Conservation (phyloP, 2,113 vertebrate species). For the Chascanopsetta lugubris region DNA sequence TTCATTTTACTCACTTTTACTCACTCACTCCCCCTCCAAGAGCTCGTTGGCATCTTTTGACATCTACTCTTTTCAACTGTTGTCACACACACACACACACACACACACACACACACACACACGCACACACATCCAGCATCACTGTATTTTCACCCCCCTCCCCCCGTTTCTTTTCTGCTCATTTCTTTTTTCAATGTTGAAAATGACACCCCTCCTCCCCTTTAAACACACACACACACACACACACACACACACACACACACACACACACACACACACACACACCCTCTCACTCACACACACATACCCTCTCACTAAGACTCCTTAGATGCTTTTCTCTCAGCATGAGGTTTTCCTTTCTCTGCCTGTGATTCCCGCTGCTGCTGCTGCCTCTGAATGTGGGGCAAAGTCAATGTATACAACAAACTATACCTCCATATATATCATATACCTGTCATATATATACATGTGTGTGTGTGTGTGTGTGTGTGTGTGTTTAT, state of each 20-base stretch:
- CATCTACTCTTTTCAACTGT: constrained; percentile 26
- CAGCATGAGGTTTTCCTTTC: constrained; percentile 57
- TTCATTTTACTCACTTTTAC: too few species aligned
- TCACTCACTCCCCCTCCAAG: constrained; percentile 31
- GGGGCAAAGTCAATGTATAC: constrained; percentile 39
- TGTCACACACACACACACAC: constrained; percentile 8
- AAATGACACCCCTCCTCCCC: constrained; percentile 27
- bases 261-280: constrained; percentile 13
- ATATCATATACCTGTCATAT: too few species aligned
- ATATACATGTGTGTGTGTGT: too few species aligned
- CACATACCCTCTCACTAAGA: constrained; percentile 16
- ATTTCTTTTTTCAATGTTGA: constrained; percentile 43
- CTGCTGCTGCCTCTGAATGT: constrained; percentile 32
- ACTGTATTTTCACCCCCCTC: constrained; percentile 23
- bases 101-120: too few species aligned
- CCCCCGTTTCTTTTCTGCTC: constrained; percentile 1
- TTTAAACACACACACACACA: constrained; percentile 8
- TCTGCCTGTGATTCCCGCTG: constrained; percentile 28
- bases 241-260: constrained; percentile 10
- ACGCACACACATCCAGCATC: too few species aligned
- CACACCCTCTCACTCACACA: constrained; percentile 22
- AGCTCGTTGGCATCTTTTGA: constrained; percentile 41
- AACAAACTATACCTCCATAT: too few species aligned
- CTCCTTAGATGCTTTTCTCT: constrained; percentile 39
- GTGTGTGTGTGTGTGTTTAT: too few species aligned